Conservation (phyloP, 2,797 vertebrate species). For the Toxotes lorentzi region DNA sequence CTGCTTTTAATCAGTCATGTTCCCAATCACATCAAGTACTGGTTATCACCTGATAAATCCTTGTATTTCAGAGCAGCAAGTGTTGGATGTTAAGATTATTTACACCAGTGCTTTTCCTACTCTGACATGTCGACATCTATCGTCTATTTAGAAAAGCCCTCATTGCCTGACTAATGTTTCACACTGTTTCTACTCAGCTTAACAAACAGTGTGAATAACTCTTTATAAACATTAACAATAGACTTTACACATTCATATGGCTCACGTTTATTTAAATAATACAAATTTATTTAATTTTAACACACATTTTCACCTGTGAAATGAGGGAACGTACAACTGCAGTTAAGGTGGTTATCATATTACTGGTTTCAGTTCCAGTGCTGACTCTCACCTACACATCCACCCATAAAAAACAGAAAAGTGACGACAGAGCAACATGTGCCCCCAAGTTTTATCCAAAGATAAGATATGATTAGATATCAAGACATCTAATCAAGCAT, state of each 20-base stretch:
- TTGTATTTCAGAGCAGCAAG: not conserved
- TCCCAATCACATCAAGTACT: not conserved
- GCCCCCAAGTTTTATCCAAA: constrained; percentile 8
- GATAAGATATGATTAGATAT: not conserved
- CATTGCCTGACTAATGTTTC: not conserved
- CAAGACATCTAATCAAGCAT: not conserved
- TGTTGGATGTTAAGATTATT: not conserved
- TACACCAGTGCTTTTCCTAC: not conserved
- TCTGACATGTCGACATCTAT: not conserved
- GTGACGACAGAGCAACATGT: not conserved
- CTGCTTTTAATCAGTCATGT: not conserved
- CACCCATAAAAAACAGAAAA: not conserved
- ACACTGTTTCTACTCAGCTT: not conserved
- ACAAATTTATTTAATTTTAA: not conserved
- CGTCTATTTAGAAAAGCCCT: not conserved
- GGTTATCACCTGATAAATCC: not conserved
- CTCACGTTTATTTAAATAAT: constrained; percentile 37
- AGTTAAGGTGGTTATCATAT: not conserved
- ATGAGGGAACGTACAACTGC: constrained; percentile 9
- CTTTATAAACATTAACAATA: not conserved
- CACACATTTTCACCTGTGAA: not conserved
- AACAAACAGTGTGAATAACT: not conserved
- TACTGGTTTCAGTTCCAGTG: not conserved
- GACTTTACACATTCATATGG: constrained; percentile 1
- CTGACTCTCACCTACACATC: not conserved